phyloP scores from a whole-genome alignment of 2,888 invertebrate genomes.

The Latrodectus elegans region DNA sequence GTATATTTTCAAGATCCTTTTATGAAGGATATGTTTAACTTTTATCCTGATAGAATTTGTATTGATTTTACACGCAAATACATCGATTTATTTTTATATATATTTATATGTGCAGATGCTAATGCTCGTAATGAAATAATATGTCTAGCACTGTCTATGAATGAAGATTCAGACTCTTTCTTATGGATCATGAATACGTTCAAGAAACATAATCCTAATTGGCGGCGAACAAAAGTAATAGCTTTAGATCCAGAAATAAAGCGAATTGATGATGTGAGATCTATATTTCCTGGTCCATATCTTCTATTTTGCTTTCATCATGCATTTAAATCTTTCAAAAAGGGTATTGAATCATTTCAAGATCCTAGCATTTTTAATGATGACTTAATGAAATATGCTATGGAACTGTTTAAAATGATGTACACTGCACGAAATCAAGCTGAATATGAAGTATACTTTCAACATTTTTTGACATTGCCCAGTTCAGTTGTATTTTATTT shows the following conservation, averaged over 20 bases:
- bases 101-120: constrained; percentile 53
- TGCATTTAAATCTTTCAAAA: constrained; percentile 45
- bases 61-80: constrained; percentile 29
- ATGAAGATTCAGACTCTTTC: constrained; percentile 36
- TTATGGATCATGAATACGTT: constrained; percentile 44
- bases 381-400: constrained; percentile 22
- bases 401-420: constrained; percentile 47
- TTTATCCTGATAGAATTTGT: constrained; percentile 54
- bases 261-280: constrained; percentile 21
- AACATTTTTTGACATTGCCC: constrained; percentile 28
- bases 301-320: constrained; percentile 44
- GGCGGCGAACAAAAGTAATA: constrained; percentile 44
- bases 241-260: constrained; percentile 36
- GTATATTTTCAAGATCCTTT: constrained; percentile 51
- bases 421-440: constrained; percentile 5
- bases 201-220: constrained; percentile 57
- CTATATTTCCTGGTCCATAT: constrained; percentile 22
- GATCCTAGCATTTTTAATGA: neutral
- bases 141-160: constrained; percentile 25
- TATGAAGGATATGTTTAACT: constrained; percentile 61
- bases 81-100: constrained; percentile 30
- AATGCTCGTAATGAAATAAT: constrained; percentile 42
- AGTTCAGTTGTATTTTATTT: constrained; percentile 30
- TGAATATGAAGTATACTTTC: constrained; percentile 38
- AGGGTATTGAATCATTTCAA: constrained; percentile 13